Evolutionary conservation across 2,888 invertebrate genomes (phyloP).

Genomic region (Chrysopilus asiliformis): DNA sequence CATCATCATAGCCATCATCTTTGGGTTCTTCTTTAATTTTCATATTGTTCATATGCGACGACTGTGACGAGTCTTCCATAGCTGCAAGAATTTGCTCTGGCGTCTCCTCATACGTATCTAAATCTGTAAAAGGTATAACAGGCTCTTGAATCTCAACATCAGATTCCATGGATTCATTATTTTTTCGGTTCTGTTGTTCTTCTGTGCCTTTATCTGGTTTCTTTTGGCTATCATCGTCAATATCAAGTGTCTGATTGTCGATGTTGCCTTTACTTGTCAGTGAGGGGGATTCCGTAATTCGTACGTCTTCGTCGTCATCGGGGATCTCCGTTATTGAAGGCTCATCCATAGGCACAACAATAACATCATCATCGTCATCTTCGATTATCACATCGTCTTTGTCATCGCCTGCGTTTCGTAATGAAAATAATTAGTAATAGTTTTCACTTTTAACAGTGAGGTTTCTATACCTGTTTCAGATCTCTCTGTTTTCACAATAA

Average conservation of each 20-base stretch:
- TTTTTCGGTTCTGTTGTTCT: conserved; percentile 12
- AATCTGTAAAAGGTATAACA: conserved; percentile 35
- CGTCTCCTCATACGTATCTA: conserved; percentile 33
- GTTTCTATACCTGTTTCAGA: no score
- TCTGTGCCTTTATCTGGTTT: conserved; percentile 6
- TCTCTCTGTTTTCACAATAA: conserved; percentile 27
- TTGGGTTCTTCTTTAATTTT: conserved; percentile 59
- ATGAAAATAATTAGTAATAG: no score
- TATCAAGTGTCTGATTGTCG: background rate
- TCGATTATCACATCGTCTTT: conserved; percentile 36
- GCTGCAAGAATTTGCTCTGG: conserved; percentile 17
- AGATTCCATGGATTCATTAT: conserved; percentile 23
- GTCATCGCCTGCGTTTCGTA: no score
- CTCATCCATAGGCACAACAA: conserved; percentile 52
- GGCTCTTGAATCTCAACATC: conserved; percentile 37
- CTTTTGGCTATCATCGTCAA: background rate
- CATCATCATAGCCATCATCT: conserved; percentile 42
- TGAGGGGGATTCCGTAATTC: conserved; percentile 13
- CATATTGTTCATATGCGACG: conserved; percentile 33
- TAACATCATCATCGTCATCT: conserved; percentile 55
- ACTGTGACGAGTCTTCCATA: conserved; percentile 18
- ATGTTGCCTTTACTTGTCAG: background rate
- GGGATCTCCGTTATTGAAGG: conserved; percentile 46
- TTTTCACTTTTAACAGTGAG: no score
- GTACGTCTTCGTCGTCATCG: conserved; percentile 48